Percentiles rank a stretch among this genome's conserved stretches.
phyloP scores from a whole-genome alignment of 1,140 invertebrate species.

The Drosophila ogumai region DNA sequence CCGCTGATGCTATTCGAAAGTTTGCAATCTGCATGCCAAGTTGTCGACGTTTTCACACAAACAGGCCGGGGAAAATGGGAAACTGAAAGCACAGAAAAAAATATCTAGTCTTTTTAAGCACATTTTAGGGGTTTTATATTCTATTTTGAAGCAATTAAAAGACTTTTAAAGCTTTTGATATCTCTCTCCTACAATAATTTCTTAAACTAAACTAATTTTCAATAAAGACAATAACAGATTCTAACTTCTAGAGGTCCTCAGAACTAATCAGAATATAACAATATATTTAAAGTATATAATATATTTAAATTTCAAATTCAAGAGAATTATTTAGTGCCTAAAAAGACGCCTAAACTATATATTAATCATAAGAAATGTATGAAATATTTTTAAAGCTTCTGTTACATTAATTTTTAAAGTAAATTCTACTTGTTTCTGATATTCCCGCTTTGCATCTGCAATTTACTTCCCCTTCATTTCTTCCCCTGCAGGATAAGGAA shows the following conservation, averaged over 20 bases:
- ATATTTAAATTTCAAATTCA: neutral
- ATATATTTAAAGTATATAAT: neutral
- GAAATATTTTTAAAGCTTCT: neutral
- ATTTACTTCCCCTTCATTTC: neutral
- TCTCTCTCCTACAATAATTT: neutral
- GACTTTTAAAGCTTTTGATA: neutral
- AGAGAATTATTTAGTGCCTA: neutral
- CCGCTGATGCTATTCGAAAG: constrained; percentile 70
- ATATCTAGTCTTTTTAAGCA: neutral
- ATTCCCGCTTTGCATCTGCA: neutral
- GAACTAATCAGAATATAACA: neutral
- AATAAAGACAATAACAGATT: neutral
- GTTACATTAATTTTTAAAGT: neutral
- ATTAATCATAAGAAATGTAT: neutral
- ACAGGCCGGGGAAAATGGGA: constrained; percentile 57
- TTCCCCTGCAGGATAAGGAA: constrained; percentile 15
- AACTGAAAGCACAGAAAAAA: constrained; percentile 6
- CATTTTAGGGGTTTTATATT: neutral
- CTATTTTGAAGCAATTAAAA: neutral
- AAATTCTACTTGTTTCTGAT: neutral
- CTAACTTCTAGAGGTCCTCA: neutral
- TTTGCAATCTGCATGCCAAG: constrained; percentile 83
- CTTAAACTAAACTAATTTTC: neutral
- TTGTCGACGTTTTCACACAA: constrained; percentile 82
- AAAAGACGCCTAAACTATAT: neutral